Percentiles rank a stretch among this genome's conserved stretches.
These are phyloP conservation scores for Chrysolophus pictus DNA, from an alignment of 2,797 vertebrate genomes.

Conservation along the genomic window DNA sequence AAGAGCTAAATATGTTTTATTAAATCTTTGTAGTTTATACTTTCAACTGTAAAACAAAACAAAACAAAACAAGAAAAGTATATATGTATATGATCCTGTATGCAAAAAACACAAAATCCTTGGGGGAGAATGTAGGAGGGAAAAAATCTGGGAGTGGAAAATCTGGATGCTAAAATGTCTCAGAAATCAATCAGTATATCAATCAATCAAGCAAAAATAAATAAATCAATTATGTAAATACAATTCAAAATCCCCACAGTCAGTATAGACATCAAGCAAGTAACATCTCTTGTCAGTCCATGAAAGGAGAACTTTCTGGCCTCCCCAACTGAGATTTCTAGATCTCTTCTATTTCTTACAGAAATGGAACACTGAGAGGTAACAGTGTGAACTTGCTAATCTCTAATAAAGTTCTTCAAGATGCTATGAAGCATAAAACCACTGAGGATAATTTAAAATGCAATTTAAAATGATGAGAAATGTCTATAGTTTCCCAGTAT, in stretches of 20 bases:
- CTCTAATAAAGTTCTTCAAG: conserved; percentile 28
- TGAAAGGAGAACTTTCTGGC: conserved; percentile 53
- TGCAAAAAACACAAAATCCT: background rate
- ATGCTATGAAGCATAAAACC: background rate
- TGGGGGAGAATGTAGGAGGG: background rate
- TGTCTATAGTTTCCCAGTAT: background rate
- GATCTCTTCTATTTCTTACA: conserved; percentile 34
- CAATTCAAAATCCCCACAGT: background rate
- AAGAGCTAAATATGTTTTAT: background rate
- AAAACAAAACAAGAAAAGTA: background rate
- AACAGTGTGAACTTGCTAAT: conserved; percentile 32
- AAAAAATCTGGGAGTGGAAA: background rate
- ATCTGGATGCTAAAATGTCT: background rate
- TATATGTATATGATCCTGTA: background rate
- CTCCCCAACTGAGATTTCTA: conserved; percentile 51
- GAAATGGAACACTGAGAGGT: conserved; percentile 36
- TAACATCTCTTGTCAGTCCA: background rate
- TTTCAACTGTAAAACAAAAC: background rate
- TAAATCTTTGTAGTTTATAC: background rate
- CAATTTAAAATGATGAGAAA: conserved; percentile 10
- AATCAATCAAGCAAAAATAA: background rate
- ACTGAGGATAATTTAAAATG: background rate
- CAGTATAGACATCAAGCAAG: conserved; percentile 43
- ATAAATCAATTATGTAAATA: conserved; percentile 50
- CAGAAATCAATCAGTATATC: background rate